A percentile compares a stretch with the other conserved stretches of the same genome.
These are phyloP conservation scores for Thymelicus sylvestris DNA, from an alignment of 2,888 invertebrate species.

Conservation along the genomic window DNA sequence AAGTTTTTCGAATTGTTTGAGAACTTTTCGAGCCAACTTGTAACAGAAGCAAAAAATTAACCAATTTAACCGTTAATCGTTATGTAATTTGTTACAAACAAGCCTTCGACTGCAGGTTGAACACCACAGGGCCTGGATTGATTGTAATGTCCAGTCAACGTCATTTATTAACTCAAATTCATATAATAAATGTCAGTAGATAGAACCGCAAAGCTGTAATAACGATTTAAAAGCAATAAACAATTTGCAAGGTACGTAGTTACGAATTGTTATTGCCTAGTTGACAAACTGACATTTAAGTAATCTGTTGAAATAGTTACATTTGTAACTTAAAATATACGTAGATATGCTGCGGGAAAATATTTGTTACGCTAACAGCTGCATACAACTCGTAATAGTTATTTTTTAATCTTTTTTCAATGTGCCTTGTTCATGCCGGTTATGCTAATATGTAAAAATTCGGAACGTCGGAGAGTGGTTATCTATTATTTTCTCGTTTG, in stretches of 20 bases:
- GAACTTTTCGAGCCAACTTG: background rate
- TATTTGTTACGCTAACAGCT: background rate
- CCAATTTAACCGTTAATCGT: too few relatives aligned
- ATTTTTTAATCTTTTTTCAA: background rate
- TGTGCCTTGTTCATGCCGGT: too few relatives aligned
- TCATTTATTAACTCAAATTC: conserved; percentile 48
- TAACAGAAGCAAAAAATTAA: background rate
- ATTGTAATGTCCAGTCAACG: conserved; percentile 49
- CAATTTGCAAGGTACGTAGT: conserved; percentile 35
- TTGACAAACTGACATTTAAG: conserved; percentile 30
- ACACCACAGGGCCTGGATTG: conserved; percentile 36
- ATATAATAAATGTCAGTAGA: conserved; percentile 56
- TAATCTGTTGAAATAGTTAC: conserved; percentile 28
- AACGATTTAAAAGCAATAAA: conserved; percentile 54
- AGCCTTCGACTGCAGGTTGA: background rate
- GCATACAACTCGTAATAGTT: background rate
- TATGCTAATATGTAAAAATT: too few relatives aligned
- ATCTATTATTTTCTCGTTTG: too few relatives aligned
- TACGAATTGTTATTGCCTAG: conserved; percentile 33
- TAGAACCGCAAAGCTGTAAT: conserved; percentile 48
- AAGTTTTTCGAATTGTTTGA: too few relatives aligned
- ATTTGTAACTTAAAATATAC: conserved; percentile 12
- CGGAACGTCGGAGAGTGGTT: too few relatives aligned
- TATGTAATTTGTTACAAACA: background rate
- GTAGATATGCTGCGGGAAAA: background rate